A percentile compares a stretch with the other conserved stretches of the same genome.
Evolutionary conservation across 2,797 vertebrate genomes (phyloP).

Genomic region (Coilia nasus): DNA sequence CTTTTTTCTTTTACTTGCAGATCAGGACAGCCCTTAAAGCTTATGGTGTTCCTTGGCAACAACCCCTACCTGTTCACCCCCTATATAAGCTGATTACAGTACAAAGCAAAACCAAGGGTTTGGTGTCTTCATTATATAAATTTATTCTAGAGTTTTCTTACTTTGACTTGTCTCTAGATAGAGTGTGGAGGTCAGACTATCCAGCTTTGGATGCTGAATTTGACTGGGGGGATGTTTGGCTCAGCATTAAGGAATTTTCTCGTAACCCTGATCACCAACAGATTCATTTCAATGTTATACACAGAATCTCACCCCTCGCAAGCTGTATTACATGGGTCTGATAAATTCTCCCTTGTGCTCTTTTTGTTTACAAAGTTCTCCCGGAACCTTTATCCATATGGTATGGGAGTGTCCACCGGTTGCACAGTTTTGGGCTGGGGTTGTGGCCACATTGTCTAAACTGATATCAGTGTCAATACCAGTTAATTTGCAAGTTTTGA

Average conservation of each 20-base stretch:
- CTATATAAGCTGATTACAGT: neutral
- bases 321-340: neutral
- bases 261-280: conserved; percentile 24
- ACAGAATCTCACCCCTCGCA: conserved; percentile 22
- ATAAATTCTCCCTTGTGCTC: neutral
- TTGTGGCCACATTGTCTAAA: neutral
- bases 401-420: neutral
- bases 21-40: conserved; percentile 25
- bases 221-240: conserved; percentile 25
- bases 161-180: neutral
- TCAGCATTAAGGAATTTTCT: neutral
- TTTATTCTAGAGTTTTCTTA: conserved; percentile 1
- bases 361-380: neutral
- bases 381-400: neutral
- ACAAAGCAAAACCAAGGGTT: neutral
- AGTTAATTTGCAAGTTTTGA: neutral
- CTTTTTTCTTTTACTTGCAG: conserved; percentile 29
- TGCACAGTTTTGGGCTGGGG: neutral
- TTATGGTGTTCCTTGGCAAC: conserved; percentile 22
- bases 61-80: neutral
- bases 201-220: conserved; percentile 5
- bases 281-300: conserved; percentile 19
- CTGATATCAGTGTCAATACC: too few species aligned
- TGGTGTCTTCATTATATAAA: neutral
- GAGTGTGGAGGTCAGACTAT: neutral